Percentiles rank a stretch among this genome's conserved stretches.
Evolutionary conservation across 2,797 vertebrate genomes (phyloP).

Genomic region (Enteromius argenteus): DNA sequence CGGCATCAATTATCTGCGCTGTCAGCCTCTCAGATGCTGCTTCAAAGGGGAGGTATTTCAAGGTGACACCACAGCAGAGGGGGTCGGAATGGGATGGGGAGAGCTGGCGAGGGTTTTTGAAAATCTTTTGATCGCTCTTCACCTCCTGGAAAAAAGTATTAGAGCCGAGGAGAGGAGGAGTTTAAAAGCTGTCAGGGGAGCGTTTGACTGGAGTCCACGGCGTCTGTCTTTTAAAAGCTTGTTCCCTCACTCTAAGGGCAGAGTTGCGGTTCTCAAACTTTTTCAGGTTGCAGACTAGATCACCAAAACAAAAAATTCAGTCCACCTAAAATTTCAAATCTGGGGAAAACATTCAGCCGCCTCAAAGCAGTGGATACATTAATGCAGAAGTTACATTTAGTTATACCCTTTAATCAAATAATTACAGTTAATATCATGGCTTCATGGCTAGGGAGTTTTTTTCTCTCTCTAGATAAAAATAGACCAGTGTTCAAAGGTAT

Average conservation of each 20-base stretch:
- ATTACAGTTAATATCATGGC: neutral
- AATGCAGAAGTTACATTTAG: neutral
- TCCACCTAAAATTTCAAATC: neutral
- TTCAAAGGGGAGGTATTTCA: constrained; percentile 63
- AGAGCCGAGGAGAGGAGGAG: constrained; percentile 35
- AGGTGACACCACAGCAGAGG: constrained; percentile 53
- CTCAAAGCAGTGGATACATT: neutral
- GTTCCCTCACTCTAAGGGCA: constrained; percentile 43
- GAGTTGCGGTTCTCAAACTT: neutral
- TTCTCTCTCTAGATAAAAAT: neutral
- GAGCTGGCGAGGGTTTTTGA: constrained; percentile 42
- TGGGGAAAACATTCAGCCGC: neutral
- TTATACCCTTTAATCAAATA: neutral
- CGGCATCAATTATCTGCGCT: constrained; percentile 59
- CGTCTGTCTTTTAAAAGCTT: constrained; percentile 59
- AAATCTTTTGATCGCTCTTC: constrained; percentile 59
- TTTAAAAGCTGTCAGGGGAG: constrained; percentile 59
- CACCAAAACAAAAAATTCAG: neutral
- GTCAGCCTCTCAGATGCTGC: constrained; percentile 61
- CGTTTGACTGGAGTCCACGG: constrained; percentile 47
- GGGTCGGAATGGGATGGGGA: constrained; percentile 41
- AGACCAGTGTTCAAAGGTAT: neutral
- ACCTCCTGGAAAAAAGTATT: constrained; percentile 43
- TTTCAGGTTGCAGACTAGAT: neutral
- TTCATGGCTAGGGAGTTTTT: neutral